Base-by-base conservation (phyloP, 2,888 invertebrate species). In the Cartodere bifasciata region DNA sequence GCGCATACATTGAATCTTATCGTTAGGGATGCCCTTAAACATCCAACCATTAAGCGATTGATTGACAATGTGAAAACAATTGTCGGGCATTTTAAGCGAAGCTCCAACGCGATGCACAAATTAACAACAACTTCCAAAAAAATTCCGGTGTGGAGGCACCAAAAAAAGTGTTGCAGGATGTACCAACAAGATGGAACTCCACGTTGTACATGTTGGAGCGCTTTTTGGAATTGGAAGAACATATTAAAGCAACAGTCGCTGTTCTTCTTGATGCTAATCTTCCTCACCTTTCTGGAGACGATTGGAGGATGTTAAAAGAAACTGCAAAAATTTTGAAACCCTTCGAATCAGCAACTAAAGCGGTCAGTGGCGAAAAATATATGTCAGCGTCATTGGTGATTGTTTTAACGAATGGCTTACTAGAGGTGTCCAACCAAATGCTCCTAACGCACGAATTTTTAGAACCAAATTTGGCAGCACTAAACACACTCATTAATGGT, bases 1-100 rank as follows among this genome's bases (percentile, higher is more conserved):
- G 47, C 46, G 2, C 48, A 50, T 34, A 46, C 43, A 0, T n/a
- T 49, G n/a, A 49, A 49, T 36, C 37, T 46, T 32, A 38, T 44
- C 17, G 43, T 36, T 7, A 31, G 38, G 22, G 38, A 43, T 36
- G 27, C 31, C 10, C 29, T 45, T 17, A 35, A 38, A 29, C n/a
- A n/a, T n/a, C n/a, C n/a, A n/a, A 10, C 11, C 7, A 20, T 31
- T 12, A 28, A 38, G 12, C 12, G 13, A 11, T 4, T 16, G 13
- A 10, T 23, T 11, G 23, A 22, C 10, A 45, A 46, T 36, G 28
- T 44, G 11, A 42, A 38, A 25, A 26, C 10, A 9, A 36, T 46
- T 16, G 43, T 47, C 2, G 21, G 17, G 2, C 39, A 46, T 38
- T 47, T 49, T 27, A 46, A 42, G 36, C 37, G 42, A 30, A 50